Evolutionary conservation across 2,113 vertebrate species (phyloP), one percentile per base, ranked within the genome.

Genomic region (Progne subis): DNA sequence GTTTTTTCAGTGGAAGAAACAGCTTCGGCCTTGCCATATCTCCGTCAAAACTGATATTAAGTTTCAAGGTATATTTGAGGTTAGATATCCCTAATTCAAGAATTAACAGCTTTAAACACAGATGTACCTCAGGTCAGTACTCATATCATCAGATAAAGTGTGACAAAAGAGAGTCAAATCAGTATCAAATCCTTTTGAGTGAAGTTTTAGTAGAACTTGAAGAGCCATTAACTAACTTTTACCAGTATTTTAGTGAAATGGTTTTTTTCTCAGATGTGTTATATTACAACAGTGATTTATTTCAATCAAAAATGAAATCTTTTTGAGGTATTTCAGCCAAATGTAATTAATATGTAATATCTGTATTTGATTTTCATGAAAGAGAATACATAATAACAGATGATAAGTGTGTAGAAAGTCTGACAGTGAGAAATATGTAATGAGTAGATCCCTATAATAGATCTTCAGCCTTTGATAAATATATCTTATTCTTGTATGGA

Each of bases 121-220:
- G 8, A 18, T 43, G 12, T 70, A n/a, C 23, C 18, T 75, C 50
- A 59, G 32, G n/a, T 64, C 59, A 76, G 21, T 28, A 46, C 17
- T 80, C 1, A 0, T 24, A 50, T 18, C 14, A 49, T 41, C 26
- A 26, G 20, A 29, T 26, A 71, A 55, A 3, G 2, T 5, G 7
- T n/a, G 19, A 25, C 28, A 69, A 60, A 23, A 77, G 6, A 46
- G 7, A 39, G 6, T 25, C 8, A 26, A 57, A 59, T 59, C 17
- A 41, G 8, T 12, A 52, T 79, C 11, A 83, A 72, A 65, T 68
- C 16, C 18, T 60, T 80, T 14, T 44, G 19, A 67, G 12, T 9
- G 11, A 63, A 41, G 7, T 34, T 82, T 76, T 47, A 41, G 2
- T 64, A 59, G 82, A 93, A 84, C 19, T 41, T 52, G 17, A 55